Percentiles rank a stretch among this genome's conserved stretches.
Conservation (phyloP, 92 coral and sea anemone species). For the Zoanthus sociatus region DNA sequence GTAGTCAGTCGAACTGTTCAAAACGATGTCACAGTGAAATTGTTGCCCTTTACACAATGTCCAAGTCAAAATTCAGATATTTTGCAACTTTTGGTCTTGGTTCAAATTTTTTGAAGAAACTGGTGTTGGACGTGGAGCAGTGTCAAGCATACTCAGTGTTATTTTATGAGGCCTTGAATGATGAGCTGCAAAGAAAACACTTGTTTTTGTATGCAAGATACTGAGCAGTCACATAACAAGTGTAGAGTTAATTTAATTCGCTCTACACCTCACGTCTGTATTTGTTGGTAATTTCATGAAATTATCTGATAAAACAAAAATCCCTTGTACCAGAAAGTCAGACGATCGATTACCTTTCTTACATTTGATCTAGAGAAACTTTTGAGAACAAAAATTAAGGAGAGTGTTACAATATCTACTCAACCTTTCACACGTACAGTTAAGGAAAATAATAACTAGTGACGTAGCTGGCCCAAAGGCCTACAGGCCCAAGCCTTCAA, state of each 20-base stretch:
- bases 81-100: conserved; percentile 70
- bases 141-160: neutral
- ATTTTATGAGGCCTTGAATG: too few relatives aligned
- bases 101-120: conserved; percentile 59
- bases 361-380: neutral
- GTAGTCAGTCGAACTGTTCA: conserved; percentile 50
- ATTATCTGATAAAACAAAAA: neutral
- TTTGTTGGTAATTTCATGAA: too few relatives aligned
- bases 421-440: too few relatives aligned
- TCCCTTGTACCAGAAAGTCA: conserved; percentile 67
- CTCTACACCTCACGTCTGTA: too few relatives aligned
- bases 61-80: conserved; percentile 65
- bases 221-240: conserved; percentile 49
- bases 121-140: conserved; percentile 37
- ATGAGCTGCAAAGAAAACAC: conserved; percentile 58
- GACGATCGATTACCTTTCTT: conserved; percentile 65
- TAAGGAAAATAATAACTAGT: too few relatives aligned
- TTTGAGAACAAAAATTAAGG: too few relatives aligned
- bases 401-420: too few relatives aligned
- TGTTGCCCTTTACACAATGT: conserved; percentile 60
- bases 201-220: conserved; percentile 44
- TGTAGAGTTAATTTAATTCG: conserved; percentile 45
- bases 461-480: too few relatives aligned
- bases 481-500: too few relatives aligned
- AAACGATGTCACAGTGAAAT: conserved; percentile 70